A percentile compares a stretch with the other conserved stretches of the same genome.
phyloP scores from a whole-genome alignment of 2,888 invertebrate genomes.

The Girardia tigrina region DNA sequence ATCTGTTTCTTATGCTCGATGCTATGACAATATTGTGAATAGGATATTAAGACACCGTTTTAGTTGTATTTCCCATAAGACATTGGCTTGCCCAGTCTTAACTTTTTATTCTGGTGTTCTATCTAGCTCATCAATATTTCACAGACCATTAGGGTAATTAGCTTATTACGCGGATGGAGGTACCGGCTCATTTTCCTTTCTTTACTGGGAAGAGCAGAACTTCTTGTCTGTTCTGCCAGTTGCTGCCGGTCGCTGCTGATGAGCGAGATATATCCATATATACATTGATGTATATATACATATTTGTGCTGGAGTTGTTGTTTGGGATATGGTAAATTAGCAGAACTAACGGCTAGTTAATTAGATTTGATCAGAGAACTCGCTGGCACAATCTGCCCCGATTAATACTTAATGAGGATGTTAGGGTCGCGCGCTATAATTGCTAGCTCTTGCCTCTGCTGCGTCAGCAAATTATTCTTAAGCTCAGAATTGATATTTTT shows the following conservation, averaged over 20 bases:
- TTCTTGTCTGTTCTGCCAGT: constrained; percentile 17
- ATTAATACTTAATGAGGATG: constrained; percentile 7
- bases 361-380: constrained; percentile 6
- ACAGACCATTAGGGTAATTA: constrained; percentile 23
- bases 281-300: too few relatives aligned
- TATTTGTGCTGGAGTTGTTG: constrained; percentile 7
- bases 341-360: constrained; percentile 13
- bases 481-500: background rate
- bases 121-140: constrained; percentile 13
- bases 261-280: background rate
- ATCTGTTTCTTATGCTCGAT: constrained; percentile 19
- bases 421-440: constrained; percentile 6
- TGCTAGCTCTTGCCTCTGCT: background rate
- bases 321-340: background rate
- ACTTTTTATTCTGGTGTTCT: constrained; percentile 14
- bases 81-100: constrained; percentile 20
- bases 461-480: background rate
- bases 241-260: too few relatives aligned
- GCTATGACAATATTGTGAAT: constrained; percentile 18
- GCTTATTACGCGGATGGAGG: constrained; percentile 20
- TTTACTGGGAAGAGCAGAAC: constrained; percentile 4
- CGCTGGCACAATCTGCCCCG: background rate
- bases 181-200: constrained; percentile 23
- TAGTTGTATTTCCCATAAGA: constrained; percentile 23
- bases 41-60: constrained; percentile 23